Base-by-base conservation (phyloP, 1,140 invertebrate genomes). In the Eumaeus atala region DNA sequence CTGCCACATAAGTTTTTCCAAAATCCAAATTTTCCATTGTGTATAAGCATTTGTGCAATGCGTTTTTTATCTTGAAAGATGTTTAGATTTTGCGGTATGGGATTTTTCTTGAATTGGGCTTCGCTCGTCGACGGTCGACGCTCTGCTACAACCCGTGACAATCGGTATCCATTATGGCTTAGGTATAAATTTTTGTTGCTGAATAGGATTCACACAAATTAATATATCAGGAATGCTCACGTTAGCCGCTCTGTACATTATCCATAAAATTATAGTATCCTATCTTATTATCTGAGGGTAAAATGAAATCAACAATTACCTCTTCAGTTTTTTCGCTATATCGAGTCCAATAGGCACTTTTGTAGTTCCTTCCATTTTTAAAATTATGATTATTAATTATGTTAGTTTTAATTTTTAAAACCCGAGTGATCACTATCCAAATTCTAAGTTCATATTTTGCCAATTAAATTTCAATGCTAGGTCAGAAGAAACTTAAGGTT, bases 341-440 rank as follows among this genome's bases (percentile, higher is more conserved):
- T 12, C 18, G 12, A 37, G 17, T 17, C 64, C 64, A 70, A 33
- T 70, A 37, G 3, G 59, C 64, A 36, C 40, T 47, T 36, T 56
- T 61, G 44, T 40, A 66, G 55, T 70, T 70, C 36, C 61, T 16
- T 55, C 50, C 61, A 42, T 52, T 58, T 21, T 33, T 56, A 28
- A 47, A 42, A 7, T 11, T 44, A 0, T 12, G n/a, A 7, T 1
- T 3, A 16, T 42, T 14, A 14, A 37, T 12, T 0, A 1, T 14
- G 0, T 16, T 10, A 9, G n/a, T 54, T 11, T 40, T 10, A 16
- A 64, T 16, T 54, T 58, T 64, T 14, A 62, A 60, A 1, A 70
- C 56, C n/a, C 0, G 66, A 16, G 14, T 70, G 67, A 9, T 69
- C 59, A 16, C 62, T 67, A 18, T 56, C 58, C 16, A 67, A 54